Evolutionary conservation across 1,140 invertebrate genomes (phyloP), one percentile per base, ranked within the genome.

Genomic region (Chlorops oryzae): DNA sequence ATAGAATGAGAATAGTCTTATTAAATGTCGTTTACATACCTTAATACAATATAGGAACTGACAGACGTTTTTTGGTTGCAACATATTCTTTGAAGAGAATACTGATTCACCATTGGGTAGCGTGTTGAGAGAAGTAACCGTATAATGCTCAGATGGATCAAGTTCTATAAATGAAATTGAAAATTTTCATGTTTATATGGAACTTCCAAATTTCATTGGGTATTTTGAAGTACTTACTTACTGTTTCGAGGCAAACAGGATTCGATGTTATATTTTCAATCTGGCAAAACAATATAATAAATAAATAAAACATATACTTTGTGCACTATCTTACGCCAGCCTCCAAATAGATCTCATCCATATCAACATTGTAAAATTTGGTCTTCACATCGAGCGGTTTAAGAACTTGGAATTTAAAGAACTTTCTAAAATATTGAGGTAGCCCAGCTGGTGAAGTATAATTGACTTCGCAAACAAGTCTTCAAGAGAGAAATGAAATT

Each of bases 321-420:
- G 41, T 18, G 28, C 50, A 98, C n/a, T n/a, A n/a, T 32, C 18
- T 39, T 39, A 39, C 90, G 76, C 96, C 92, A 5, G 94, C 94
- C 77, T 98, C 96, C 55, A 98, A 74, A 74, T 92, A 98, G 5
- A 98, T 90, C 79, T 98, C 94, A 80, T 96, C 92, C 52, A 88
- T 91, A 81, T 97, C 93, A 15, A 90, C 88, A 81, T 95, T 96
- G 68, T 93, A 97, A 74, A 98, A 96, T 70, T 98, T 98, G 3
- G 95, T 98, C 76, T 97, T 96, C 0, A 99, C 93, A 82, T 99
- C 95, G 12, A 98, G 75, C 35, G 96, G 96, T 71, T 98, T 98
- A 51, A 95, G 80, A 1, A 98, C 96, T 82, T 96, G 90, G 76
- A 98, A 98, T 77, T 97, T 98, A 71, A 98, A 99, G 73, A 95